Evolutionary conservation across 2,113 vertebrate species (phyloP).

Genomic region (Pachycephala philippinensis): DNA sequence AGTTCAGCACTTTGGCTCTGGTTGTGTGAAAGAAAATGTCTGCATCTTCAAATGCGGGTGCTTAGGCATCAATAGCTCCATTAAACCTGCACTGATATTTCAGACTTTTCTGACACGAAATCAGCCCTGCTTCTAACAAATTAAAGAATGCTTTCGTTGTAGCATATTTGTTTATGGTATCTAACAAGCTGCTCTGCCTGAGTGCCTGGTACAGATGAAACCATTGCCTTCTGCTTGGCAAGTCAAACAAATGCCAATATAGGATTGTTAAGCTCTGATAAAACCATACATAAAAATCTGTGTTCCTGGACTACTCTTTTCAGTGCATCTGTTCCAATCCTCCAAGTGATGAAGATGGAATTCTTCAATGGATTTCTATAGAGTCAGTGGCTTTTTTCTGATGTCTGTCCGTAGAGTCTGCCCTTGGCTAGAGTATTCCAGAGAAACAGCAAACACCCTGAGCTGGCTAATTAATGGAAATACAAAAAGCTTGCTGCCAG

Average conservation of each 20-base stretch:
- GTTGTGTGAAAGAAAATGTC: background rate
- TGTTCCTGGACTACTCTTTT: background rate
- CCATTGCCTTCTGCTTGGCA: constrained; percentile 35
- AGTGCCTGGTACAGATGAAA: constrained; percentile 20
- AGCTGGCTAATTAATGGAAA: constrained; percentile 24
- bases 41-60: background rate
- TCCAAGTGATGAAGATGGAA: background rate
- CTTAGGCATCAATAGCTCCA: background rate
- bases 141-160: constrained; percentile 30
- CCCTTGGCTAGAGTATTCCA: constrained; percentile 4
- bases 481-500: constrained; percentile 2
- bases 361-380: background rate
- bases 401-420: background rate
- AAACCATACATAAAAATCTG: constrained; percentile 32
- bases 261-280: constrained; percentile 15
- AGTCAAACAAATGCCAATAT: background rate
- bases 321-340: background rate
- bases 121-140: background rate
- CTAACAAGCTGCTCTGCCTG: constrained; percentile 26
- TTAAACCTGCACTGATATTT: background rate
- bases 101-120: background rate
- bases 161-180: constrained; percentile 54
- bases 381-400: background rate
- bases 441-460: background rate
- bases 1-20: background rate